A percentile compares a stretch with the other conserved stretches of the same genome.
Conservation (phyloP, 1,140 invertebrate species). For the Heterodera schachtii region DNA sequence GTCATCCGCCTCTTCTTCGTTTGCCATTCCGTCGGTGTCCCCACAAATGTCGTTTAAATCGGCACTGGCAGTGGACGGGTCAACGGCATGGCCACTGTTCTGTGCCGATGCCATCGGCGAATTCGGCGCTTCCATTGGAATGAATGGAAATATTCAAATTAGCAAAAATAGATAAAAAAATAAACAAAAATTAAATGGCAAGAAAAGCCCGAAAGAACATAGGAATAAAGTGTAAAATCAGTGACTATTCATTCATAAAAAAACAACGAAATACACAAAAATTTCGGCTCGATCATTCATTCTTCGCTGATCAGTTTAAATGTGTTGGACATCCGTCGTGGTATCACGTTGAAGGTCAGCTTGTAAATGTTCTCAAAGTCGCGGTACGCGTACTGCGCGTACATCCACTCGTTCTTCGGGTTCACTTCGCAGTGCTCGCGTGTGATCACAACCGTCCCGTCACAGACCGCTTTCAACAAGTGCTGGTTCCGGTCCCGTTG, state of each 20-base stretch:
- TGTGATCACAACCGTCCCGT: slow-evolving; percentile 41
- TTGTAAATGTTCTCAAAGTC: slow-evolving; percentile 47
- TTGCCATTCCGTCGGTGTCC: neutral
- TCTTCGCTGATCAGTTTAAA: slow-evolving; percentile 49
- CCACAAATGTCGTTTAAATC: neutral
- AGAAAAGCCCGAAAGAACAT: neutral
- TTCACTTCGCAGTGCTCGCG: slow-evolving; percentile 36
- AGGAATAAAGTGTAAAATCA: too few relatives aligned
- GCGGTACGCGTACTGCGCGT: slow-evolving; percentile 31
- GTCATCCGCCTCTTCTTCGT: neutral
- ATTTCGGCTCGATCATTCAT: slow-evolving; percentile 3
- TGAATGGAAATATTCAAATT: neutral
- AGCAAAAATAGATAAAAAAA: too few relatives aligned
- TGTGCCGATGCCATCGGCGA: neutral
- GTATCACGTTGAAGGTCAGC: slow-evolving; percentile 46
- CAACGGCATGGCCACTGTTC: neutral
- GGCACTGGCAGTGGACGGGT: too few relatives aligned
- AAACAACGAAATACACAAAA: slow-evolving; percentile 27
- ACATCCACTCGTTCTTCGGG: slow-evolving; percentile 36
- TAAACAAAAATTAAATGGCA: neutral
- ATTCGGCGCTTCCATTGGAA: neutral
- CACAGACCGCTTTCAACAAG: slow-evolving; percentile 33
- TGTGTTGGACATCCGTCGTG: slow-evolving; percentile 48
- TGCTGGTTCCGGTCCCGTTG: slow-evolving; percentile 22
- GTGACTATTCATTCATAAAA: too few relatives aligned